These are phyloP conservation scores for Sabatieria punctata DNA, from an alignment of 2,888 invertebrate genomes.

Conservation along the genomic window DNA sequence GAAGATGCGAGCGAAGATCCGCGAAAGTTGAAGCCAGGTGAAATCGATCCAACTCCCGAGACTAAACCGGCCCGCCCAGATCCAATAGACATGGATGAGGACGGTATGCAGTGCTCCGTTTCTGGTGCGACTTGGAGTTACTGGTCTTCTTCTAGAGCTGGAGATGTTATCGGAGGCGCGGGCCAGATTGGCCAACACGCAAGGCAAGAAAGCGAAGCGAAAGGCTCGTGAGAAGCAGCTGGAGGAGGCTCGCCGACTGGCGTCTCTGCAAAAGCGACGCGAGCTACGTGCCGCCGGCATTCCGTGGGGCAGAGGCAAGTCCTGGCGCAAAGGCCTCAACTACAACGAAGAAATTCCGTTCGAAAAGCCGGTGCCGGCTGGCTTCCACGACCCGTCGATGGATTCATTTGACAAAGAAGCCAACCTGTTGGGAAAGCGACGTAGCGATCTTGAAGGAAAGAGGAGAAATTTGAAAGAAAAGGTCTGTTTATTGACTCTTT, in stretches of 20 bases:
- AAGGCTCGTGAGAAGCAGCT: constrained; percentile 89
- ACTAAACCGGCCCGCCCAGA: constrained; percentile 97
- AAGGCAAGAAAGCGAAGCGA: constrained; percentile 53
- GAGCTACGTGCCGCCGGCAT: constrained; percentile 95
- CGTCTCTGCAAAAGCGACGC: constrained; percentile 88
- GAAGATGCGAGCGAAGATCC: constrained; percentile 68
- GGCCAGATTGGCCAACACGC: constrained; percentile 92
- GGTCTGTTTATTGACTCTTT: no score
- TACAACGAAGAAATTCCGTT: constrained; percentile 45
- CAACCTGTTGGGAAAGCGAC: constrained; percentile 68
- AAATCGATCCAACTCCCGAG: constrained; percentile 98
- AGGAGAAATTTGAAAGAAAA: not conserved
- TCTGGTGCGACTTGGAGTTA: not conserved
- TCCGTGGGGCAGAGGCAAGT: constrained; percentile 26
- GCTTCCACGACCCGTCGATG: constrained; percentile 83
- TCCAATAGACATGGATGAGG: constrained; percentile 99
- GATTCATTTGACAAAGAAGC: constrained; percentile 73
- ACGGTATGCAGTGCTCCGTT: constrained; percentile 46
- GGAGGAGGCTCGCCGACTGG: constrained; percentile 85
- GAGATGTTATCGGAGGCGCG: constrained; percentile 99
- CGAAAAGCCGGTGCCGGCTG: constrained; percentile 45
- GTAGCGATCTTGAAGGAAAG: constrained; percentile 28
- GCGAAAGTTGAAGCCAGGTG: constrained; percentile 88
- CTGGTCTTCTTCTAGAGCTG: constrained; percentile 62
- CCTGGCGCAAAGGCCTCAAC: not conserved